These are phyloP conservation scores for Diphyllodes magnificus DNA, from an alignment of 2,113 vertebrate species.

Conservation along the genomic window DNA sequence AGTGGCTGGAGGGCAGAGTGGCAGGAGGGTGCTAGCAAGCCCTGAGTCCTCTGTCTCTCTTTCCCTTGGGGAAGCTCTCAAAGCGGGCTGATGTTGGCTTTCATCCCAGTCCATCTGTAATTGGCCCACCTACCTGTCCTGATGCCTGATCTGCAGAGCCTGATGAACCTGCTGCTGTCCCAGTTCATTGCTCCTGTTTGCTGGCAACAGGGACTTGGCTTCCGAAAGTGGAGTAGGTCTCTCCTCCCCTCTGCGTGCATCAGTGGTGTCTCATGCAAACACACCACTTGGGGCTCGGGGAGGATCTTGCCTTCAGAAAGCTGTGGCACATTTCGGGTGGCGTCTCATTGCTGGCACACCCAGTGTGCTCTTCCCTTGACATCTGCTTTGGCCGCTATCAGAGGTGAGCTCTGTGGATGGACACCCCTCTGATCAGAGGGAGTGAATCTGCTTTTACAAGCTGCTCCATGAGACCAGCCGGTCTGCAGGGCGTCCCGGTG, in stretches of 20 bases:
- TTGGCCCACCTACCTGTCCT: not conserved
- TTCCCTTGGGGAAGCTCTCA: not conserved
- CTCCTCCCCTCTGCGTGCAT: not conserved
- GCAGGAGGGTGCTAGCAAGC: not conserved
- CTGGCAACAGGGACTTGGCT: not conserved
- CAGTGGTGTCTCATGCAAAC: not conserved
- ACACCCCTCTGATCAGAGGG: not conserved
- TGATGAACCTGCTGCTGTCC: not conserved
- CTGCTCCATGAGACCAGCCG: accelerated
- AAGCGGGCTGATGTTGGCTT: not conserved
- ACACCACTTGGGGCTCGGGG: not conserved
- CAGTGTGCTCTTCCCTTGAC: not conserved
- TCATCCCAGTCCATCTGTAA: not conserved
- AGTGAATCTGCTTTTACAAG: not conserved
- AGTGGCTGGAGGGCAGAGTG: not conserved
- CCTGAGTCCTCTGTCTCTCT: not conserved
- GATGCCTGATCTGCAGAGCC: not conserved
- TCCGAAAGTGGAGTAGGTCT: conserved; percentile 14
- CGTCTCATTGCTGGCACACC: accelerated
- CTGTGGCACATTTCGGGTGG: accelerated
- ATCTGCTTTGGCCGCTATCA: not conserved
- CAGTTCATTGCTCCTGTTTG: not conserved
- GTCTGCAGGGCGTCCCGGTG: accelerated
- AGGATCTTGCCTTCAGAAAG: not conserved
- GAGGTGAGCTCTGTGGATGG: not conserved